Evolutionary conservation across 2,113 vertebrate species (phyloP).

Genomic region (Ctenodactylus gundi): DNA sequence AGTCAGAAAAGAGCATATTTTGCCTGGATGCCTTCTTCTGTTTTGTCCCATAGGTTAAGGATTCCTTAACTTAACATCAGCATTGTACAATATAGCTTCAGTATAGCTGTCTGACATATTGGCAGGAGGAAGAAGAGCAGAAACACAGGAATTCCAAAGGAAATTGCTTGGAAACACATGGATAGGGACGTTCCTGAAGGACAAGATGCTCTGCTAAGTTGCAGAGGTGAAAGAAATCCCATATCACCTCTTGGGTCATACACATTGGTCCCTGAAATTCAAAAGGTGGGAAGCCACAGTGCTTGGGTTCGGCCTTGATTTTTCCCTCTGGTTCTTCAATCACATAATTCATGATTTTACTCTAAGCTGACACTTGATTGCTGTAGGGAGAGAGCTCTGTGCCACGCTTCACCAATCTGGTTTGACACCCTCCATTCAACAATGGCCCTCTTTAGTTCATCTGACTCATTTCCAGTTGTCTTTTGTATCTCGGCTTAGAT

Average conservation of each 20-base stretch:
- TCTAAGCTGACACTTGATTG: background rate
- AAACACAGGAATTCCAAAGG: background rate
- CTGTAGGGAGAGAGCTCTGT: background rate
- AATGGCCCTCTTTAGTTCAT: no score
- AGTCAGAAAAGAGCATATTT: background rate
- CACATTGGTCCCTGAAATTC: background rate
- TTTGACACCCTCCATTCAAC: background rate
- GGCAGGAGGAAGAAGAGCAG: background rate
- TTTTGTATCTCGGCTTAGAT: background rate
- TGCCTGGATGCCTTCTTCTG: background rate
- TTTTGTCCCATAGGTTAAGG: background rate
- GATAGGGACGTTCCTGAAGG: background rate
- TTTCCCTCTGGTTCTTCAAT: background rate
- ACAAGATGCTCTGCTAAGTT: background rate
- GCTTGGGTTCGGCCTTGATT: background rate
- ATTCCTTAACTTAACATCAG: background rate
- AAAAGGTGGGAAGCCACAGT: background rate
- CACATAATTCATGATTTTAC: background rate
- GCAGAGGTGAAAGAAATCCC: background rate
- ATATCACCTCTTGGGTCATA: background rate
- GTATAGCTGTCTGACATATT: background rate
- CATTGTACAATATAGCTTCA: background rate
- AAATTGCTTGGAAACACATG: background rate
- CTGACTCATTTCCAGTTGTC: background rate
- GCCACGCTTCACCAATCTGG: background rate